A percentile compares a stretch with the other conserved stretches of the same genome.
phyloP scores from a whole-genome alignment of 2,113 vertebrate species.

The Nannospalax galili region DNA sequence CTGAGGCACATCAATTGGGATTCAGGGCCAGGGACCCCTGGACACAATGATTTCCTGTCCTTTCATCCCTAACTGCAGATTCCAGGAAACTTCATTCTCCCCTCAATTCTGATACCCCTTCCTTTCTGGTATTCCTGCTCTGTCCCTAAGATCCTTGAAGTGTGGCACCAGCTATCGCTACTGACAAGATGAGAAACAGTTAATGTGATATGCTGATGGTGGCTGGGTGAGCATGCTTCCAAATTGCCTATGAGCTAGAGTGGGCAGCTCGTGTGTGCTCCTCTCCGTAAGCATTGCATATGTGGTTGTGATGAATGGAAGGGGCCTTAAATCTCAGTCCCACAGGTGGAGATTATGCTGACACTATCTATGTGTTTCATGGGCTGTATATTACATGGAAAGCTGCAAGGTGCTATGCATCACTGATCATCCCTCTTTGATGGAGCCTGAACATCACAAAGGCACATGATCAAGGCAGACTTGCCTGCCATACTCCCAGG shows the following conservation, averaged over 20 bases:
- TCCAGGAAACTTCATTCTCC: not conserved
- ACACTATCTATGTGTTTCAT: constrained; percentile 37
- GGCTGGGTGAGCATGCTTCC: not conserved
- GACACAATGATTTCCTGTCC: not conserved
- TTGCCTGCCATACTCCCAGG: not conserved
- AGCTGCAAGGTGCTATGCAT: not conserved
- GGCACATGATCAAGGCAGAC: not conserved
- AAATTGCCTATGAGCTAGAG: no score
- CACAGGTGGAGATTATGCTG: not conserved
- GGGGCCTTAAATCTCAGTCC: not conserved
- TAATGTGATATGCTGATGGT: not conserved
- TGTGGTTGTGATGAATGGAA: not conserved
- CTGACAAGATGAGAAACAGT: not conserved
- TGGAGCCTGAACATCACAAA: not conserved
- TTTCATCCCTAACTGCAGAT: not conserved
- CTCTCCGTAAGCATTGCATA: not conserved
- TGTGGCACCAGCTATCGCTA: not conserved
- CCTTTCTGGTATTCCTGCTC: no score
- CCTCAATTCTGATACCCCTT: not conserved
- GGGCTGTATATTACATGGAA: not conserved
- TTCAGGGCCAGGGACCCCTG: not conserved
- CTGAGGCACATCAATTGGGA: not conserved
- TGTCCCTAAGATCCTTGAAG: not conserved
- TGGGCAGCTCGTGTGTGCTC: not conserved
- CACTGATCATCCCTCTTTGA: not conserved